Conservation (phyloP, 2,797 vertebrate genomes). For the Alosa sapidissima region DNA sequence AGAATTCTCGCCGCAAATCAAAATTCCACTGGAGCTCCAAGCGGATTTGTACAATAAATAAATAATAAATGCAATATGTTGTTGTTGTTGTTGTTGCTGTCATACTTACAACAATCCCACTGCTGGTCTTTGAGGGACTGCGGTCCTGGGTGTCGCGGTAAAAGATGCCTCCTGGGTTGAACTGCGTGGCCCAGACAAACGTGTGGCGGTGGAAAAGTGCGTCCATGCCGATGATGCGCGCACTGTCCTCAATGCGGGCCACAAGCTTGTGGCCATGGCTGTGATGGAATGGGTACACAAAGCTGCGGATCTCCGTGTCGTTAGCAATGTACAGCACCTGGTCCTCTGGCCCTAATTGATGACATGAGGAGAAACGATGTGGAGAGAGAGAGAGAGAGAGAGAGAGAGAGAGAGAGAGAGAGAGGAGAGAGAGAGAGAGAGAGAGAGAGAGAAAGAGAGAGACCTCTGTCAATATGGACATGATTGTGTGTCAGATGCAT, state of each 20-base stretch:
- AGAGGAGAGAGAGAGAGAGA: background rate
- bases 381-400: background rate
- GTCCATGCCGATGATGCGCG: conserved; percentile 86
- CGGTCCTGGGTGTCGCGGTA: conserved; percentile 75
- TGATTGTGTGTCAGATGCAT: background rate
- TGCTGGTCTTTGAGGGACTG: conserved; percentile 75
- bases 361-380: no score
- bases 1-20: no score
- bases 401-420: conserved; percentile 9
- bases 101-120: conserved; percentile 84
- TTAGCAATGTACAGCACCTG: conserved; percentile 90
- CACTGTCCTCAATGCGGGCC: conserved; percentile 82
- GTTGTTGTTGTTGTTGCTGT: no score
- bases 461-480: background rate
- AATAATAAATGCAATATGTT: no score
- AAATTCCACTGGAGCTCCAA: no score
- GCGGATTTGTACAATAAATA: no score
- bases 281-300: conserved; percentile 88
- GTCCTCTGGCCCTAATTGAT: conserved; percentile 82
- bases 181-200: conserved; percentile 87
- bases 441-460: no score
- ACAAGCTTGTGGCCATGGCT: conserved; percentile 81
- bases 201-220: conserved; percentile 84
- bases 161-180: conserved; percentile 88
- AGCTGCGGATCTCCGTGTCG: conserved; percentile 88